phyloP scores from a whole-genome alignment of 2,797 vertebrate genomes.

The Muscicapa comitata region DNA sequence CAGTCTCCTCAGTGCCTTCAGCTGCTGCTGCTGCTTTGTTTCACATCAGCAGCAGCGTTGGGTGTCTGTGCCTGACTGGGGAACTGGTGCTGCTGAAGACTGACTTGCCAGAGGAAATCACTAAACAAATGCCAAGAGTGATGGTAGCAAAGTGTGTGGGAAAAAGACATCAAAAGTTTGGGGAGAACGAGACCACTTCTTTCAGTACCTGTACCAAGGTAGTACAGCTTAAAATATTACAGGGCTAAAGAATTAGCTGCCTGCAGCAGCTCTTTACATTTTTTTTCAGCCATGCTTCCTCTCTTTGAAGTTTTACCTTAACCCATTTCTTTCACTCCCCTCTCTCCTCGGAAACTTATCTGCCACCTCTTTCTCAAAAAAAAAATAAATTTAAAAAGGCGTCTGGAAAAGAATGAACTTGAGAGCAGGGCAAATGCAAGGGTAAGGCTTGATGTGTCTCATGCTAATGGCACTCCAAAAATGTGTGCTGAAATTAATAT shows the following conservation, averaged over 20 bases:
- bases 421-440: neutral
- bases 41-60: rapidly evolving
- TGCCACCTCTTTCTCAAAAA: neutral
- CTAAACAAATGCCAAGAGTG: neutral
- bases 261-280: neutral
- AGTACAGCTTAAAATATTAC: neutral
- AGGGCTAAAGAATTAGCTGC: neutral
- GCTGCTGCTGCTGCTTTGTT: neutral
- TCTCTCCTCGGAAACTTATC: neutral
- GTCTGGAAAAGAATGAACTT: neutral
- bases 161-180: neutral
- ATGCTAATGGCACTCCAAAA: conserved; percentile 32
- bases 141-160: neutral
- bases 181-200: neutral
- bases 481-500: conserved; percentile 26
- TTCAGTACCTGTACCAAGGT: neutral
- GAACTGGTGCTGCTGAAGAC: neutral
- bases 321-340: neutral
- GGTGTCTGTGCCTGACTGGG: neutral
- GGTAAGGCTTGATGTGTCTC: neutral
- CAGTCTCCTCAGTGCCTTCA: neutral
- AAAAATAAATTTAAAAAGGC: neutral
- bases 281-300: neutral
- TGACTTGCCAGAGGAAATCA: neutral
- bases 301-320: neutral